A percentile compares a stretch with the other conserved stretches of the same genome.
These are phyloP conservation scores for Enteromius viviparus DNA, from an alignment of 2,797 vertebrate species.

Conservation along the genomic window DNA sequence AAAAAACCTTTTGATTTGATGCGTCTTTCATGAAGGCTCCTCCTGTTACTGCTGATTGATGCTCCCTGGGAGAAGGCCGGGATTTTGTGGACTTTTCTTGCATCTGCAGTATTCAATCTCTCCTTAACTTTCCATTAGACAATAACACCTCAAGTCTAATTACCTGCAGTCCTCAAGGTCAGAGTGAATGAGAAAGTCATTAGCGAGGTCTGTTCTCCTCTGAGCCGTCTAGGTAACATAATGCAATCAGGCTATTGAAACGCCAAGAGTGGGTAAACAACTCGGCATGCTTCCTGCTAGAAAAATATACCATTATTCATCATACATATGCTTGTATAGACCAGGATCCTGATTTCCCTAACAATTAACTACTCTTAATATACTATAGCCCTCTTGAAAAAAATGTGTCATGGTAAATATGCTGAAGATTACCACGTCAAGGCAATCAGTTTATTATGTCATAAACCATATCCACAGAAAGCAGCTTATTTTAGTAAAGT, in stretches of 20 bases:
- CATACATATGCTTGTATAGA: not conserved
- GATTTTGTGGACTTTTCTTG: slow-evolving; percentile 34
- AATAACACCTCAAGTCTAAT: slow-evolving; percentile 53
- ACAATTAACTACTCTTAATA: not conserved
- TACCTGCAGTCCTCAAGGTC: slow-evolving; percentile 64
- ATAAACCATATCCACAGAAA: not conserved
- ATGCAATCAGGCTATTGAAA: slow-evolving; percentile 59
- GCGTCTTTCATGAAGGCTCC: slow-evolving; percentile 25
- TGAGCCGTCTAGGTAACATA: slow-evolving; percentile 49
- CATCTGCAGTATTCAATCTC: slow-evolving; percentile 34
- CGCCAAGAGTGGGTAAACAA: slow-evolving; percentile 55
- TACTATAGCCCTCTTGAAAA: not conserved
- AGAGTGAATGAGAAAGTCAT: slow-evolving; percentile 59
- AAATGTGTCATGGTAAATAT: not conserved
- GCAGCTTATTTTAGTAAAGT: slow-evolving; percentile 12
- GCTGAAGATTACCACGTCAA: not conserved
- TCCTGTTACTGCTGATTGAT: slow-evolving; percentile 48
- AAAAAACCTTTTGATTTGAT: slow-evolving; percentile 40
- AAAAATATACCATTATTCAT: slow-evolving; percentile 35
- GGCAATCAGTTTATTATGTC: not conserved
- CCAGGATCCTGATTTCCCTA: not conserved
- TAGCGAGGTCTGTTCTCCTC: slow-evolving; percentile 54
- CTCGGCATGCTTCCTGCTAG: slow-evolving; percentile 47
- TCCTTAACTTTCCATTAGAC: slow-evolving; percentile 49
- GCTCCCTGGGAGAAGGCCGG: slow-evolving; percentile 3